Evolutionary conservation across 2,113 vertebrate genomes (phyloP).

Genomic region (Oceanodroma tethys): DNA sequence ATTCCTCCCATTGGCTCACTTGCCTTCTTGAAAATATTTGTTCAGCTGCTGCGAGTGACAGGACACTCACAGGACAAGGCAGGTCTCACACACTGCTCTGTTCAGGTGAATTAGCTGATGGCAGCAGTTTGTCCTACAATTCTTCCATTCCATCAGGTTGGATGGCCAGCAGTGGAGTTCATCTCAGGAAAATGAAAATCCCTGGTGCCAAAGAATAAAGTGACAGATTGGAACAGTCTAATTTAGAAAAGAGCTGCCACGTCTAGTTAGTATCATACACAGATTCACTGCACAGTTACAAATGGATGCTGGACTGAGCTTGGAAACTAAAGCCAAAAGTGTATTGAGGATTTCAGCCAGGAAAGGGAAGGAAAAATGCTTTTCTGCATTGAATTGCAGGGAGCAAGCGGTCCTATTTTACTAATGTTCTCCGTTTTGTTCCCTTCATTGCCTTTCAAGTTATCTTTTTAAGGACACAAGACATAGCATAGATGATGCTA

Average conservation of each 20-base stretch:
- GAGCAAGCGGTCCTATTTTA: neutral
- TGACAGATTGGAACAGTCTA: conserved; percentile 41
- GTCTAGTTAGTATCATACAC: conserved; percentile 28
- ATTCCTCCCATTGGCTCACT: neutral
- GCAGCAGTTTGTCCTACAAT: neutral
- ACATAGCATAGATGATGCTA: neutral
- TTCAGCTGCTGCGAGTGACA: neutral
- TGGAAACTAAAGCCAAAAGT: conserved; percentile 11
- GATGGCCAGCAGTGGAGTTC: neutral
- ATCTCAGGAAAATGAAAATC: conserved; percentile 40
- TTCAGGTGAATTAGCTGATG: neutral
- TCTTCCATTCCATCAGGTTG: neutral
- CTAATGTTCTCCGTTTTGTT: neutral
- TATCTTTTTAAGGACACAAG: neutral
- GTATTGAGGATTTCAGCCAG: neutral
- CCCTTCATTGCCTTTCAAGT: neutral
- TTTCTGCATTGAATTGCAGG: neutral
- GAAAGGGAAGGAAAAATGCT: neutral
- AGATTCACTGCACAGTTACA: neutral
- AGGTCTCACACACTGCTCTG: neutral
- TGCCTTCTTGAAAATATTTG: neutral
- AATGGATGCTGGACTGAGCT: conserved; percentile 12
- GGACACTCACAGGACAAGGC: neutral
- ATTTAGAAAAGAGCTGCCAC: conserved; percentile 50
- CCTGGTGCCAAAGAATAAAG: conserved; percentile 14